Evolutionary conservation across 2,797 vertebrate genomes (phyloP).

Genomic region (Yasuhikotakia modesta): DNA sequence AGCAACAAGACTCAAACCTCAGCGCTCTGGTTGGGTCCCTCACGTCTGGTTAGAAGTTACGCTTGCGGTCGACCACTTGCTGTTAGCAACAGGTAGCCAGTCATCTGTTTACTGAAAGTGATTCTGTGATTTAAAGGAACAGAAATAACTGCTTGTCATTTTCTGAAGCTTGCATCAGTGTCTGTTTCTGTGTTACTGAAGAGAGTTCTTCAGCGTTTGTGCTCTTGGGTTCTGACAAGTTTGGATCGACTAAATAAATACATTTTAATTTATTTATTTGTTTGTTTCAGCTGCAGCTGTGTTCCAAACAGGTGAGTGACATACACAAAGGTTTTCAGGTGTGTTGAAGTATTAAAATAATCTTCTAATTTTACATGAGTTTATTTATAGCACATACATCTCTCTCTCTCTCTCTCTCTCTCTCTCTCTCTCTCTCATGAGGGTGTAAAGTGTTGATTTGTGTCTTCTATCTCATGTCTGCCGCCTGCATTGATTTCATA

Average conservation of each 20-base stretch:
- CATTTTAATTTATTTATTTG: background rate
- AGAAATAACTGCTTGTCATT: no score
- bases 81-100: background rate
- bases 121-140: background rate
- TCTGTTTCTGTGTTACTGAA: no score
- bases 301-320: background rate
- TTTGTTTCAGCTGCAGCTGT: background rate
- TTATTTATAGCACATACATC: slow-evolving; percentile 20
- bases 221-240: no score
- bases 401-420: no score
- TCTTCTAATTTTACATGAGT: slow-evolving; percentile 29
- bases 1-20: slow-evolving; percentile 32
- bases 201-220: no score
- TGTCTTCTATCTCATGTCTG: slow-evolving; percentile 39
- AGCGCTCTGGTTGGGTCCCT: background rate
- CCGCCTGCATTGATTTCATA: slow-evolving; percentile 53
- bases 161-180: no score
- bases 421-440: no score
- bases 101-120: background rate
- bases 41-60: background rate
- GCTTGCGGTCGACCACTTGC: background rate
- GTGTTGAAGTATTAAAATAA: no score
- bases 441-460: slow-evolving; percentile 40
- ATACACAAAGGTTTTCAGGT: no score
- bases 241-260: no score